Evolutionary conservation across 2,113 vertebrate genomes (phyloP).

Genomic region (Irena cyanogastra): DNA sequence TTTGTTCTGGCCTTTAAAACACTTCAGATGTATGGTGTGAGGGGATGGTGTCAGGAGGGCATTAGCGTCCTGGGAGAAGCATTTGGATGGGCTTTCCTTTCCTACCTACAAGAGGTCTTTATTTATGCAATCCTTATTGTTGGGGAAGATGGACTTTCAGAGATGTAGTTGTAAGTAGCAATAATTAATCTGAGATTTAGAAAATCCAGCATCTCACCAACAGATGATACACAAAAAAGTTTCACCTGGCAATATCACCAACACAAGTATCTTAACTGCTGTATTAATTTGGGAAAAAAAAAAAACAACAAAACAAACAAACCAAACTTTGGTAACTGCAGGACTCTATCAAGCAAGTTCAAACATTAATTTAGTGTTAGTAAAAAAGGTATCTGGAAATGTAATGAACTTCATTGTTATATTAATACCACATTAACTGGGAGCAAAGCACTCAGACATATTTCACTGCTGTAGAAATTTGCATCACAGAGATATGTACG

Average conservation of each 20-base stretch:
- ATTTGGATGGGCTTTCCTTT: not conserved
- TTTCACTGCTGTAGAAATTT: slow-evolving; percentile 37
- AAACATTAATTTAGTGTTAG: not conserved
- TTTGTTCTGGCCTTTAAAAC: not conserved
- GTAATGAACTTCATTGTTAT: not conserved
- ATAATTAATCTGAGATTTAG: not conserved
- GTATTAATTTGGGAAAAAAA: not conserved
- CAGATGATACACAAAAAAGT: not conserved
- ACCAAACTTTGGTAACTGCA: not conserved
- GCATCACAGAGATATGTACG: not conserved
- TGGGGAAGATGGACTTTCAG: not conserved
- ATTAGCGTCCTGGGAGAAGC: not conserved
- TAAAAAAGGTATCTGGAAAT: not conserved
- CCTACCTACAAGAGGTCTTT: not conserved
- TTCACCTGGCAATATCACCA: not conserved
- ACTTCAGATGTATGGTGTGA: not conserved
- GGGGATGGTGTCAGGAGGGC: not conserved
- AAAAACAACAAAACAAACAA: not conserved
- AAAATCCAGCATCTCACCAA: not conserved
- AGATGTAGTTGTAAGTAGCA: not conserved
- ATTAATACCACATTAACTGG: slow-evolving; percentile 6
- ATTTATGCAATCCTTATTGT: not conserved
- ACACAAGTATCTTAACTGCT: not conserved
- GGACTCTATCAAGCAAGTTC: not conserved
- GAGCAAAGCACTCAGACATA: not conserved